Evolutionary conservation across 2,888 invertebrate species (phyloP).

Genomic region (Julus scanicus): DNA sequence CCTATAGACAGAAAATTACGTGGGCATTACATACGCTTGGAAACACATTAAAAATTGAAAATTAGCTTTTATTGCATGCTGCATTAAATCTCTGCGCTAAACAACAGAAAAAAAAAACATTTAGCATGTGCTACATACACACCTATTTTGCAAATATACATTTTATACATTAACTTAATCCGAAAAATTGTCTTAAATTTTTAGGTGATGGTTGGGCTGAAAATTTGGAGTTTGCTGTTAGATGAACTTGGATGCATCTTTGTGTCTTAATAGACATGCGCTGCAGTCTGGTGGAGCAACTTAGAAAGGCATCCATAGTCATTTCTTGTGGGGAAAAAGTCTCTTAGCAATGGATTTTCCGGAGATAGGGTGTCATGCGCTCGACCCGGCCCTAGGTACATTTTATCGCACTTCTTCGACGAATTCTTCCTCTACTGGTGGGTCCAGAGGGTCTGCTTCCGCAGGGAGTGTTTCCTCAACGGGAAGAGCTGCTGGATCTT

Average conservation of each 20-base stretch:
- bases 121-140: not conserved
- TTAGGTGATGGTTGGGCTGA: not conserved
- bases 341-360: not conserved
- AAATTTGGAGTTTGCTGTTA: not conserved
- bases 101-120: not conserved
- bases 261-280: not conserved
- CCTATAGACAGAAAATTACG: not conserved
- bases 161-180: not conserved
- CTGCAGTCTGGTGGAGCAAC: not conserved
- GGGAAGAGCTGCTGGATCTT: conserved; percentile 6
- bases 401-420: not conserved
- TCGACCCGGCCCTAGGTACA: not conserved
- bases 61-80: not conserved
- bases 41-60: not conserved
- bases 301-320: not conserved
- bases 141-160: not conserved
- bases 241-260: not conserved
- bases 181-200: not conserved
- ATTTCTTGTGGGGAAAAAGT: not conserved
- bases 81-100: not conserved
- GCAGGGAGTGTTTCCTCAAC: conserved; percentile 15
- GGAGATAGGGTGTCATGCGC: not conserved
- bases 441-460: not conserved
- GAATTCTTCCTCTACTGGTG: conserved; percentile 30
- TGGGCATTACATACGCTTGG: not conserved